Evolutionary conservation across 2,113 vertebrate genomes (phyloP), one percentile per base, ranked within the genome.

Genomic region (Erpornis zantholeuca): DNA sequence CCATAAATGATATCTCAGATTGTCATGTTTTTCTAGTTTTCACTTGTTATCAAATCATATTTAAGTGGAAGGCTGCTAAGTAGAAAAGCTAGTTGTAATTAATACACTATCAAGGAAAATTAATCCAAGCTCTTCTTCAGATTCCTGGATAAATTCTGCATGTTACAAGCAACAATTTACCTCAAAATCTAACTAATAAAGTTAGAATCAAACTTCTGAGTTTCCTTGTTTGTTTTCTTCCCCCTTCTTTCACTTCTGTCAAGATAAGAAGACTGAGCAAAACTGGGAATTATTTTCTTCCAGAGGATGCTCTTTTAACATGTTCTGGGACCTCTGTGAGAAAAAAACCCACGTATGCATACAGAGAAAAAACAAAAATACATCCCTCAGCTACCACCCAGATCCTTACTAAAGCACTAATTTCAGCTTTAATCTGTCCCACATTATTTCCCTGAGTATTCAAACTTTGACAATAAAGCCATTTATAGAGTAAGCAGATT

Each of bases 401-500:
- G 22, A 88, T 72, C 57, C 38, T 91, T 80, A 76, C 66, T 84
- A 57, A 93, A 68, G 57, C 73, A 83, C 64, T 83, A 93, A 95
- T 95, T 91, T 79, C 69, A 88, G 33, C 42, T 97, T 92, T 94
- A 94, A 95, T 96, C 93, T 93, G 35, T 19, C 31, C 28, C 45
- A 72, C 59, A 56, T 82, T 94, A 82, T 94, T 96, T 90, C 93
- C 36, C 73, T 56, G 53, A 78, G 56, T 22, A 73, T 86, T 95
- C 73, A 97, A 83, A 92, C 45, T 66, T 92, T 24, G 76, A 93
- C 66, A 90, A 72, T 65, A 86, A 94, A 75, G 45, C 22, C 45
- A 94, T 93, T 90, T 93, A 81, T 47, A 79, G 61, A 78, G 42
- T 95, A 93, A 96, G 88, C 82, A 93, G 52, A 93, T 96, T 90